Percentiles rank a stretch among this genome's conserved stretches.
Conservation (phyloP, 2,797 vertebrate species). For the Sylvilagus floridanus region DNA sequence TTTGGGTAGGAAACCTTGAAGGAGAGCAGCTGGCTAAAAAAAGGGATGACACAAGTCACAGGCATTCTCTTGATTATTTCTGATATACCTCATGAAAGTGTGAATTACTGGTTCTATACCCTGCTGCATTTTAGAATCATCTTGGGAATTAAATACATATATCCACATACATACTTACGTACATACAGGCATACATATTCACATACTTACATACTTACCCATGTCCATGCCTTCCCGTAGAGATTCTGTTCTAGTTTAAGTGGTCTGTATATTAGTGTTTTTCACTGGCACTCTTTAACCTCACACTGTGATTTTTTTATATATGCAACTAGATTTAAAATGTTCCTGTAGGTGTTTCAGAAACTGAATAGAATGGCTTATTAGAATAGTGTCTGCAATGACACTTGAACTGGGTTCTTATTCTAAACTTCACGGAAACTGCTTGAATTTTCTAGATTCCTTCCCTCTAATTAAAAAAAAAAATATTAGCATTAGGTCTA, state of each 20-base stretch:
- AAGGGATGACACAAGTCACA: background rate
- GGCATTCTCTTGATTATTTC: background rate
- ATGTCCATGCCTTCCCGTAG: accelerated
- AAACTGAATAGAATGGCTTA: background rate
- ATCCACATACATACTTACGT: too few species aligned
- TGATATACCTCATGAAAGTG: background rate
- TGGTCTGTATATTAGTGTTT: background rate
- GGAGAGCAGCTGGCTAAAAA: background rate
- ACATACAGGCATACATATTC: background rate
- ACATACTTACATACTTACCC: accelerated
- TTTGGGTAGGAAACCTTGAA: background rate
- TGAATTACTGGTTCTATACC: background rate
- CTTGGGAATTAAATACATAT: background rate
- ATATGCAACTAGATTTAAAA: background rate
- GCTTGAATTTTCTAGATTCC: slow-evolving; percentile 10
- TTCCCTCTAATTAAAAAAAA: slow-evolving; percentile 8
- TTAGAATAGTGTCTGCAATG: background rate
- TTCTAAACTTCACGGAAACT: slow-evolving; percentile 1
- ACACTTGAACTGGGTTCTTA: background rate
- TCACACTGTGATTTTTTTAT: background rate
- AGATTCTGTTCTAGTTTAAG: background rate
- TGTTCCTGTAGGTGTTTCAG: background rate
- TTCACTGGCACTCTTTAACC: background rate
- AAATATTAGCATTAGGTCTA: background rate
- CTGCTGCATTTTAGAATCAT: background rate